These are phyloP conservation scores for Pyrrhosoma nymphula DNA, from an alignment of 2,888 invertebrate species.

Conservation along the genomic window DNA sequence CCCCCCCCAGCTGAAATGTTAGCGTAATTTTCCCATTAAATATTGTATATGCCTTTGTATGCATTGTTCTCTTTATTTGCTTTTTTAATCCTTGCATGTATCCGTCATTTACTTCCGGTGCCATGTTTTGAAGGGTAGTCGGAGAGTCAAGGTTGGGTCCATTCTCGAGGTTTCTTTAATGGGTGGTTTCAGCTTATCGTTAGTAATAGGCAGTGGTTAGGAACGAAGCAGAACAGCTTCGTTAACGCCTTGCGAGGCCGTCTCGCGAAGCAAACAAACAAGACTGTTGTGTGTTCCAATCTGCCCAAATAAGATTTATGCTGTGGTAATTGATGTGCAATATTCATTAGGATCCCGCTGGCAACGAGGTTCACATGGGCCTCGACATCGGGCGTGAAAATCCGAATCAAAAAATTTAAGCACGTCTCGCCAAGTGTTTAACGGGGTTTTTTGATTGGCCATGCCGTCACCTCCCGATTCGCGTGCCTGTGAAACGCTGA, in stretches of 20 bases:
- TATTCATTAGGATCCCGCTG: slow-evolving; percentile 43
- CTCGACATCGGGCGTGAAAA: background rate
- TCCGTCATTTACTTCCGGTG: background rate
- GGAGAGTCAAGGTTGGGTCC: slow-evolving; percentile 32
- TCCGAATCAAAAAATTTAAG: background rate
- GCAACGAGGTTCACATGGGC: slow-evolving; percentile 4
- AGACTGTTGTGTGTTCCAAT: slow-evolving; percentile 21
- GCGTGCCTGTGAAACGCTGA: background rate
- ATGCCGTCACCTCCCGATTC: background rate
- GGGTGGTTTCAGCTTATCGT: slow-evolving; percentile 33
- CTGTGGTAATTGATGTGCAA: background rate
- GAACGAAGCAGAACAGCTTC: background rate
- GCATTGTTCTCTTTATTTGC: background rate
- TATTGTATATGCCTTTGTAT: too few species aligned
- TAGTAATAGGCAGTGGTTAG: slow-evolving; percentile 34
- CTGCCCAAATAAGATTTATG: slow-evolving; percentile 46
- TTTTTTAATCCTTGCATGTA: background rate
- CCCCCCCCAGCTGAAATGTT: too few species aligned
- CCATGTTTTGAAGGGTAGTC: background rate
- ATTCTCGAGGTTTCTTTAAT: slow-evolving; percentile 42
- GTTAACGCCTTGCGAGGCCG: slow-evolving; percentile 32
- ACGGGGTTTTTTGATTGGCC: background rate
- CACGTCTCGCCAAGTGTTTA: background rate
- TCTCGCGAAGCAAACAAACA: slow-evolving; percentile 27
- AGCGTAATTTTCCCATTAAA: too few species aligned